A percentile compares a stretch with the other conserved stretches of the same genome.
These are phyloP conservation scores for Apeira syringaria DNA, from an alignment of 2,888 invertebrate species.

Conservation along the genomic window DNA sequence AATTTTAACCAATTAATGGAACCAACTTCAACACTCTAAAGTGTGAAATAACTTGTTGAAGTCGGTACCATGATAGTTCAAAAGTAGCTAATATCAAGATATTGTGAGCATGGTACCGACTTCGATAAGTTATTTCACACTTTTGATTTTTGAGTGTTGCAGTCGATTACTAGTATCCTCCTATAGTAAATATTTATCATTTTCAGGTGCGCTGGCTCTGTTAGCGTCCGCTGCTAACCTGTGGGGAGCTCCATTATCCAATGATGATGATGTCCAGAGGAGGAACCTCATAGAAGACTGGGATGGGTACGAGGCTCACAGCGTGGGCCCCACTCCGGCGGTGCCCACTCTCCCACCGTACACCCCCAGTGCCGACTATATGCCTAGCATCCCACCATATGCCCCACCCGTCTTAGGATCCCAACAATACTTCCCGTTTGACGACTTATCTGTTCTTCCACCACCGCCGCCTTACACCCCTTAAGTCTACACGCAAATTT, in stretches of 20 bases:
- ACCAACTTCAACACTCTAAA: too few relatives aligned
- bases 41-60: too few relatives aligned
- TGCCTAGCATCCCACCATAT: constrained; percentile 56
- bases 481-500: constrained; percentile 37
- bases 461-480: constrained; percentile 83
- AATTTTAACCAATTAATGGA: too few relatives aligned
- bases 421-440: constrained; percentile 76
- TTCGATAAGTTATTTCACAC: too few relatives aligned
- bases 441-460: constrained; percentile 72
- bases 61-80: too few relatives aligned
- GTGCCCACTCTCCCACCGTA: constrained; percentile 84
- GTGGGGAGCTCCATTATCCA: constrained; percentile 81
- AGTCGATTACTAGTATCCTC: too few relatives aligned
- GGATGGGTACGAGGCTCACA: constrained; percentile 85
- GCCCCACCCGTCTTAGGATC: constrained; percentile 67
- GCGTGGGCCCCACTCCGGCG: constrained; percentile 81
- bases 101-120: too few relatives aligned
- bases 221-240: constrained; percentile 88
- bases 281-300: constrained; percentile 85
- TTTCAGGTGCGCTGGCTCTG: constrained; percentile 85
- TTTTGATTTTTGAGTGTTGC: too few relatives aligned
- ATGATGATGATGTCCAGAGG: constrained; percentile 72
- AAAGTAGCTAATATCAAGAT: too few relatives aligned
- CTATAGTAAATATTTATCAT: too few relatives aligned
- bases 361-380: constrained; percentile 74